A percentile compares a stretch with the other conserved stretches of the same genome.
Conservation (phyloP, 2,113 vertebrate species). For the Myotis lucifugus region DNA sequence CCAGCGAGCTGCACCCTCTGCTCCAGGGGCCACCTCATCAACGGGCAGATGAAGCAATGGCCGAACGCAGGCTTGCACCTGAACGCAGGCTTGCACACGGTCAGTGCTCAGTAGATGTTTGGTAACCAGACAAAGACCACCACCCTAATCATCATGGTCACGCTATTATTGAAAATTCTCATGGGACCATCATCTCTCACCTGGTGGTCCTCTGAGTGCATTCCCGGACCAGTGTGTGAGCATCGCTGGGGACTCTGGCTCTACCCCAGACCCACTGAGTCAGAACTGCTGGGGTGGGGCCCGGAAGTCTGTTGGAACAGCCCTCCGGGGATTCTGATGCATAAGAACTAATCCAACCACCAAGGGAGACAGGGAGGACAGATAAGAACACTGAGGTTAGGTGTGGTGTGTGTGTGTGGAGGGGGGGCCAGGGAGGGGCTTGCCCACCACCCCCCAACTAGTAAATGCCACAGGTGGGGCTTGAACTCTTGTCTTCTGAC, state of each 20-base stretch:
- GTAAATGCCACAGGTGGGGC: not conserved
- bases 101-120: not conserved
- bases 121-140: not conserved
- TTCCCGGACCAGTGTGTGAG: not conserved
- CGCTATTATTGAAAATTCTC: not conserved
- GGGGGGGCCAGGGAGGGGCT: not conserved
- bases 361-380: not conserved
- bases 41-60: too few species aligned
- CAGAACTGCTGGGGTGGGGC: accelerated
- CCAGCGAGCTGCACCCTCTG: accelerated
- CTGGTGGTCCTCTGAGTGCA: not conserved
- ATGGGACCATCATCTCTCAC: not conserved
- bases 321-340: not conserved
- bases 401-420: too few species aligned
- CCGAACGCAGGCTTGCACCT: too few species aligned
- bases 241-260: not conserved
- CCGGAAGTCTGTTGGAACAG: not conserved
- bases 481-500: not conserved
- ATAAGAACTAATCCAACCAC: not conserved
- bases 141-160: not conserved
- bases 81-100: not conserved
- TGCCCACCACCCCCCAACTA: accelerated
- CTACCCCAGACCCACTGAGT: not conserved
- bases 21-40: accelerated
- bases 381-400: not conserved